These are phyloP conservation scores for Uropsilus gracilis DNA, from an alignment of 2,113 vertebrate species.

Conservation along the genomic window DNA sequence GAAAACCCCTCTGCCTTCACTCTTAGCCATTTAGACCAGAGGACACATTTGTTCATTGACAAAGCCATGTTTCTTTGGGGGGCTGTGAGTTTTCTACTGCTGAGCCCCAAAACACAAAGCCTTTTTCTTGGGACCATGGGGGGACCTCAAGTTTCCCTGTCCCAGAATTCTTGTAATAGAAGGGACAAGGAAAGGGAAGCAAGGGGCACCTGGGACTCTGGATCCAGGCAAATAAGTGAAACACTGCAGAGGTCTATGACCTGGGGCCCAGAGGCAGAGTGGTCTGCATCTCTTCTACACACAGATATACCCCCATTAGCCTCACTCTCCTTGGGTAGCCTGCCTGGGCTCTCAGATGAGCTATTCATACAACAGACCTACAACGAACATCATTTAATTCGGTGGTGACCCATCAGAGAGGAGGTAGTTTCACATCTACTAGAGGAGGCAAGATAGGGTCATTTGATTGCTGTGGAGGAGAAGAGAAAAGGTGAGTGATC, in stretches of 20 bases:
- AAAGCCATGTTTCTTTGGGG: neutral
- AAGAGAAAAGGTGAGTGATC: neutral
- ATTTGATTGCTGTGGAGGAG: neutral
- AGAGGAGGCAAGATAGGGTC: neutral
- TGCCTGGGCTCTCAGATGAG: neutral
- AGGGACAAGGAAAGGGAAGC: neutral
- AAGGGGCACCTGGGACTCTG: neutral
- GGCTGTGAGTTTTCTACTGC: neutral
- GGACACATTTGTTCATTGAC: neutral
- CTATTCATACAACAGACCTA: neutral
- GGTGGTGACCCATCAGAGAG: neutral
- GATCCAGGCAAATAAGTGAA: neutral
- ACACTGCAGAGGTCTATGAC: fast-evolving
- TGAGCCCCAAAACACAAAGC: neutral
- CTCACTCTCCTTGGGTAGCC: neutral
- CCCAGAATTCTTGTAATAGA: neutral
- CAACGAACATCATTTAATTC: neutral
- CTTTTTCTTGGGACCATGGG: neutral
- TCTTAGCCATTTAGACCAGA: neutral
- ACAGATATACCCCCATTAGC: too few species aligned
- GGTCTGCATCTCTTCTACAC: neutral
- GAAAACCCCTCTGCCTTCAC: too few species aligned
- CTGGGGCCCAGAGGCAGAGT: neutral
- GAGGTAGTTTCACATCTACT: neutral
- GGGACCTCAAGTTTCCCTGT: neutral